phyloP scores from a whole-genome alignment of 2,888 invertebrate genomes.

The Caenorhabditis angaria region DNA sequence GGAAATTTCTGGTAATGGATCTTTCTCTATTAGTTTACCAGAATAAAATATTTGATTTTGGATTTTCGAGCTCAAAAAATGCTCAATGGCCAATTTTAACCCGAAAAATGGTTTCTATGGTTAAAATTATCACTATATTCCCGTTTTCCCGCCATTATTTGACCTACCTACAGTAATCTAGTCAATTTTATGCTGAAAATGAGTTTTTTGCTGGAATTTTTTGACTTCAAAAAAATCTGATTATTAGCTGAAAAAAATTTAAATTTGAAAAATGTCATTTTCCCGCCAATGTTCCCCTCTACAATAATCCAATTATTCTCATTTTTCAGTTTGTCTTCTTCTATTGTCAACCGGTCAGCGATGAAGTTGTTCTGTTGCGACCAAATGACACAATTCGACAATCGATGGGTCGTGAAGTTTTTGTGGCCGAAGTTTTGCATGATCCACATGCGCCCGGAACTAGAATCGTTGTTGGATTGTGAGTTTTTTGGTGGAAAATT shows the following conservation, averaged over 20 bases:
- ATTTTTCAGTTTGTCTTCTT: constrained; percentile 37
- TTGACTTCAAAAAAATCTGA: too few species aligned
- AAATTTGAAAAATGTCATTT: too few species aligned
- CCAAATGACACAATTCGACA: constrained; percentile 33
- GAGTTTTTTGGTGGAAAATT: constrained; percentile 9
- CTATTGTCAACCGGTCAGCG: constrained; percentile 19
- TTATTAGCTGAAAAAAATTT: too few species aligned
- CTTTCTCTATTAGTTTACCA: too few species aligned
- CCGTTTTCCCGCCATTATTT: too few species aligned
- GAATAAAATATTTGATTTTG: constrained; percentile 2
- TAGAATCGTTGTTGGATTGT: constrained; percentile 29
- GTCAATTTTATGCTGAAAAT: too few species aligned
- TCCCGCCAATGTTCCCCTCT: too few species aligned
- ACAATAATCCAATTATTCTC: too few species aligned
- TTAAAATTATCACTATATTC: too few species aligned
- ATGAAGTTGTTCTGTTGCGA: constrained; percentile 32
- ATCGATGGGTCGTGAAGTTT: constrained; percentile 21
- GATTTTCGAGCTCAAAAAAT: background rate
- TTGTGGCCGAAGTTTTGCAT: constrained; percentile 39
- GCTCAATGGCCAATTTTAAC: background rate
- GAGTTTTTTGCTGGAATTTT: too few species aligned
- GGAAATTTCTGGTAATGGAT: too few species aligned
- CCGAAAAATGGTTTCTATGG: constrained; percentile 1
- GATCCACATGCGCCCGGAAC: constrained; percentile 13
- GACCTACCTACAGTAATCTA: too few species aligned